Percentiles rank a stretch among this genome's conserved stretches.
Conservation (phyloP, 2,888 invertebrate genomes). For the Sesia apiformis region DNA sequence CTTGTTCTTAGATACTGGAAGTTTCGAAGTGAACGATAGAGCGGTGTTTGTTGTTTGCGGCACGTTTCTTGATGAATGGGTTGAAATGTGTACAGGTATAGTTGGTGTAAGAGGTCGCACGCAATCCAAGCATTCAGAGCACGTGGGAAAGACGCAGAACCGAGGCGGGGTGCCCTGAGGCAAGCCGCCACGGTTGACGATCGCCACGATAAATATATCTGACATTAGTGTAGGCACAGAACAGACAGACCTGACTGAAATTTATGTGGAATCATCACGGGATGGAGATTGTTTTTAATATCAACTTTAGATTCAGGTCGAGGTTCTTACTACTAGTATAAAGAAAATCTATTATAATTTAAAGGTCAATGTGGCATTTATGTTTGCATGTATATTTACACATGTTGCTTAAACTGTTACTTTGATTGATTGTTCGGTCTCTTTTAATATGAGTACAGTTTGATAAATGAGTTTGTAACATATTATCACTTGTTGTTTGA, state of each 20-base stretch:
- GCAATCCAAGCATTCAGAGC: conserved; percentile 70
- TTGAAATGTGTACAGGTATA: conserved; percentile 37
- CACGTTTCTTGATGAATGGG: conserved; percentile 18
- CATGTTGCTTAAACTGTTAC: too few species aligned
- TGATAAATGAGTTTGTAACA: too few species aligned
- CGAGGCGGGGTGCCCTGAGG: conserved; percentile 60
- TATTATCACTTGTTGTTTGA: too few species aligned
- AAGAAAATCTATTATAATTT: too few species aligned
- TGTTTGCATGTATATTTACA: too few species aligned
- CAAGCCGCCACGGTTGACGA: conserved; percentile 66
- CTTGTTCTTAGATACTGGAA: conserved; percentile 21
- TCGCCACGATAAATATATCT: conserved; percentile 66
- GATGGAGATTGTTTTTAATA: conserved; percentile 15
- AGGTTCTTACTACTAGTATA: too few species aligned
- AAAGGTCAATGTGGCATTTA: too few species aligned
- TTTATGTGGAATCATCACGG: conserved; percentile 30
- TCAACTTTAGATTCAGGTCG: too few species aligned
- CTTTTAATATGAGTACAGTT: too few species aligned
- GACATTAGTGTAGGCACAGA: conserved; percentile 56
- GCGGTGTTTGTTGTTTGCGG: background rate
- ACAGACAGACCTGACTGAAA: conserved; percentile 23
- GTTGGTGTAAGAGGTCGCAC: conserved; percentile 61
- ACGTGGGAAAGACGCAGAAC: conserved; percentile 63
- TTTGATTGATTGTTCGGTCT: too few species aligned
- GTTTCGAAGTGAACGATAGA: conserved; percentile 10